A percentile compares a stretch with the other conserved stretches of the same genome.
Conservation (phyloP, 1,140 invertebrate species). For the Neuroterus valhalla region DNA sequence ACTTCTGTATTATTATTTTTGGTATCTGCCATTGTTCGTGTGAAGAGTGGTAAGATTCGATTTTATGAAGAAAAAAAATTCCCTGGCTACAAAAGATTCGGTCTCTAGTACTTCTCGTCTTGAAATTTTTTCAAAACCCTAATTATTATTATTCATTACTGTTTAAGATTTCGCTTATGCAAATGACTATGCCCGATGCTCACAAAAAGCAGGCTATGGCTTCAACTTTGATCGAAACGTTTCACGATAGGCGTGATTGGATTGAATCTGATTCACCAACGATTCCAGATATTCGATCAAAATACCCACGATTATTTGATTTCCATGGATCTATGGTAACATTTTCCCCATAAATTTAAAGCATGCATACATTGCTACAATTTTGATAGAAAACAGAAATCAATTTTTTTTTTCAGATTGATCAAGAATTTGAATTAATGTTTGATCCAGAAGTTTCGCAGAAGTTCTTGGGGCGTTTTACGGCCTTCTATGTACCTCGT, state of each 20-base stretch:
- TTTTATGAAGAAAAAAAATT: no score
- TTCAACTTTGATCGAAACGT: neutral
- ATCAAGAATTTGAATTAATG: neutral
- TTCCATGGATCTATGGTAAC: neutral
- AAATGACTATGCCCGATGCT: neutral
- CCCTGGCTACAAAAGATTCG: no score
- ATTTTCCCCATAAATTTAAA: neutral
- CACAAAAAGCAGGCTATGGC: neutral
- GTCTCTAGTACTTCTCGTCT: neutral
- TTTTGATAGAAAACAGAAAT: neutral
- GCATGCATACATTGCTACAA: neutral
- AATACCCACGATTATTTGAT: neutral
- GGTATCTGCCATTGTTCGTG: no score
- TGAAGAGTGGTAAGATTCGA: no score
- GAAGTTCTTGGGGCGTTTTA: neutral
- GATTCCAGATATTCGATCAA: neutral
- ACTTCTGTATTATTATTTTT: no score
- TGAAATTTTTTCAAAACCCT: neutral
- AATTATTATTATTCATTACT: neutral
- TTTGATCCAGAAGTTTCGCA: neutral
- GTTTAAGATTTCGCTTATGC: neutral
- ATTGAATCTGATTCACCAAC: neutral
- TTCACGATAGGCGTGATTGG: neutral
- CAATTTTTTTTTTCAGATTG: neutral
- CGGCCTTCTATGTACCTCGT: conserved; percentile 21